Conservation (phyloP, 2,888 invertebrate species). For the Microctonus hyperodae region DNA sequence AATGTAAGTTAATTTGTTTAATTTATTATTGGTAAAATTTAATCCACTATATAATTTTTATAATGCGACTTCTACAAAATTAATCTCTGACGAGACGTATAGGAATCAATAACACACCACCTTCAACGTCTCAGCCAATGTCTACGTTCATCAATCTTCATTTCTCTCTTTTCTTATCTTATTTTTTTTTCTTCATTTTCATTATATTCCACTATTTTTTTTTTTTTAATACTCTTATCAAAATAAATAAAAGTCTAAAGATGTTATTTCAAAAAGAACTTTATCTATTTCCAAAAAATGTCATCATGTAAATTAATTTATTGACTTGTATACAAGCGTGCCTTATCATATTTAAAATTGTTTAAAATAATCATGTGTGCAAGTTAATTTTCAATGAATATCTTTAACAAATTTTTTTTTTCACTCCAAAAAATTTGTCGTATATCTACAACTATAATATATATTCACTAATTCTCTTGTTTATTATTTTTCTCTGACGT, state of each 20-base stretch:
- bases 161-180: background rate
- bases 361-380: background rate
- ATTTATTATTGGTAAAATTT: background rate
- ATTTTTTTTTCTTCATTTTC: no score
- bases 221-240: background rate
- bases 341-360: background rate
- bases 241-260: background rate
- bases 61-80: background rate
- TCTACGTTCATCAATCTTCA: background rate
- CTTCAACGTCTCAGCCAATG: background rate
- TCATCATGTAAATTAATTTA: background rate
- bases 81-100: background rate
- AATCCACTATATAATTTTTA: background rate
- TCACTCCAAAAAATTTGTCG: background rate
- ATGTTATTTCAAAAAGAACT: background rate
- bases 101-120: background rate
- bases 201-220: background rate
- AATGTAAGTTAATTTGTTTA: constrained; percentile 57
- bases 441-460: no score
- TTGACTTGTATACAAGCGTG: background rate
- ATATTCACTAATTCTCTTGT: background rate
- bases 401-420: background rate
- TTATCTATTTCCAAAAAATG: no score
- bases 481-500: background rate
- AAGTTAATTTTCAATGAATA: background rate